A percentile compares a stretch with the other conserved stretches of the same genome.
These are phyloP conservation scores for Dendrolimus punctatus DNA, from an alignment of 1,140 invertebrate species.

Conservation along the genomic window DNA sequence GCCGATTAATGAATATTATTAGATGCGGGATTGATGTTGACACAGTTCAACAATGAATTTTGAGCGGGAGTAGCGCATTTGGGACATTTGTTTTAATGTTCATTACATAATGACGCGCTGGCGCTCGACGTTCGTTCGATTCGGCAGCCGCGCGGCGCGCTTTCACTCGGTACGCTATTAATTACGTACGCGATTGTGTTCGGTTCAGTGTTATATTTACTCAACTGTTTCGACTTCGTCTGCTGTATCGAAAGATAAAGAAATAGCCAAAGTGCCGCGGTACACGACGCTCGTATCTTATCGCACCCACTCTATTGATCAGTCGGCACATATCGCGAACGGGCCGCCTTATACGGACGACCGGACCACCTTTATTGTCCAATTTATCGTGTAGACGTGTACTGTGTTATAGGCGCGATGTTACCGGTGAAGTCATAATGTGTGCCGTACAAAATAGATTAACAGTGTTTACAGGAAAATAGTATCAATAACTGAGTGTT, in stretches of 20 bases:
- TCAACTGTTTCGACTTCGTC: conserved; percentile 55
- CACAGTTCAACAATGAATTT: conserved; percentile 32
- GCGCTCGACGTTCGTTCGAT: conserved; percentile 17
- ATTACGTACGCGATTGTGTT: conserved; percentile 50
- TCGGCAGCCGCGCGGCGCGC: conserved; percentile 37
- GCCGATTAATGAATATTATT: conserved; percentile 7
- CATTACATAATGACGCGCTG: conserved; percentile 62
- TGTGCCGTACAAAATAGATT: conserved; percentile 61
- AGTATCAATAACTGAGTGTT: conserved; percentile 66
- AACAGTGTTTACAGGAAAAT: conserved; percentile 66
- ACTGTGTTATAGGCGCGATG: conserved; percentile 54
- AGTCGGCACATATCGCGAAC: conserved; percentile 61
- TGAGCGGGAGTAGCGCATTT: conserved; percentile 44
- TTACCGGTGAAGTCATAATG: conserved; percentile 68
- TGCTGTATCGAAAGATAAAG: conserved; percentile 51
- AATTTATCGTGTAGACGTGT: conserved; percentile 60
- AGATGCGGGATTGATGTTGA: conserved; percentile 7
- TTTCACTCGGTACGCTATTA: conserved; percentile 59
- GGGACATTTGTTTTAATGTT: conserved; percentile 60
- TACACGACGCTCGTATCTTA: conserved; percentile 57
- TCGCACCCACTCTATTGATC: conserved; percentile 63
- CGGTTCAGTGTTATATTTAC: conserved; percentile 56
- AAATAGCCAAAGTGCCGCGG: conserved; percentile 41
- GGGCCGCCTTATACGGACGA: conserved; percentile 56
- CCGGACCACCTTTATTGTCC: conserved; percentile 61